Percentiles rank a stretch among this genome's conserved stretches.
Conservation (phyloP, 2,888 invertebrate species). For the Diaphora mendica region DNA sequence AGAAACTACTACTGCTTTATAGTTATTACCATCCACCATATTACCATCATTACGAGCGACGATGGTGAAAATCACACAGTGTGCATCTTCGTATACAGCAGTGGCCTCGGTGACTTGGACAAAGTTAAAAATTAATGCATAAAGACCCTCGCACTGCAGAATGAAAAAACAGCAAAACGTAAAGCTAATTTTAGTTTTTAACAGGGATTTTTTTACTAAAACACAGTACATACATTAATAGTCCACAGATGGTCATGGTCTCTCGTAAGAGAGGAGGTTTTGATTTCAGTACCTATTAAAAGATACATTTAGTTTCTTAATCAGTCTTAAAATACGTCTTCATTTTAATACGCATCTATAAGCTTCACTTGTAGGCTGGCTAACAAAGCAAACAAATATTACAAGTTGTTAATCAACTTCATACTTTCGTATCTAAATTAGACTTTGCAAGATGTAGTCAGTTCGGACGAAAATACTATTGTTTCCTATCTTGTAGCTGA, state of each 20-base stretch:
- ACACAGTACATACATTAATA: neutral
- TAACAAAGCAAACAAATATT: no score
- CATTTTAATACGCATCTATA: neutral
- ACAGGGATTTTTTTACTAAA: neutral
- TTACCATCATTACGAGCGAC: no score
- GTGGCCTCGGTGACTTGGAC: neutral
- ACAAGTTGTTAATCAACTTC: neutral
- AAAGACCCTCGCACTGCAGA: neutral
- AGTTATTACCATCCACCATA: neutral
- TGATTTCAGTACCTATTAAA: neutral
- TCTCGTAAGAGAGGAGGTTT: no score
- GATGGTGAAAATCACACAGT: neutral
- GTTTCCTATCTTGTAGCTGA: neutral
- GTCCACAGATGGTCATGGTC: no score
- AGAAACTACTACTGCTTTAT: neutral
- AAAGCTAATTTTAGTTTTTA: neutral
- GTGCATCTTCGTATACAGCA: neutral
- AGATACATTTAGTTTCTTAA: neutral
- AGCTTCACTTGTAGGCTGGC: neutral
- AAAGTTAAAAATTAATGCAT: neutral
- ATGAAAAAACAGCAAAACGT: neutral
- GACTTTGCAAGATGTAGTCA: neutral
- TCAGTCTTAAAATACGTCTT: neutral
- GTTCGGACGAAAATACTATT: neutral
- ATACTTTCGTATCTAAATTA: neutral